Percentiles rank a stretch among this genome's conserved stretches.
Conservation (phyloP, 2,113 vertebrate species). For the Ciconia boyciana region DNA sequence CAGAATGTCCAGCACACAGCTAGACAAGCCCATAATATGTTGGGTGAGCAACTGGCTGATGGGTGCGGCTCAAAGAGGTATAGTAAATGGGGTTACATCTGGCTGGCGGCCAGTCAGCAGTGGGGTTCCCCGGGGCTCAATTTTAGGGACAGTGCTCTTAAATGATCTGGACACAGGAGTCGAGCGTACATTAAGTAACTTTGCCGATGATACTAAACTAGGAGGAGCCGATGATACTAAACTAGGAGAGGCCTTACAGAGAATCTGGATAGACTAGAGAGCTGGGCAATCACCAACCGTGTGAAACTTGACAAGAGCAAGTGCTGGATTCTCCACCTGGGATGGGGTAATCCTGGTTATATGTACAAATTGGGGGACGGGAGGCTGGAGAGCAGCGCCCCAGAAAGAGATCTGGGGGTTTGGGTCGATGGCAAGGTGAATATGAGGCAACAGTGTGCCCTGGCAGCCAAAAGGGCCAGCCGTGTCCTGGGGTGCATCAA, state of each 20-base stretch:
- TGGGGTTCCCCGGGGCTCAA: background rate
- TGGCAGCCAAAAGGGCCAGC: background rate
- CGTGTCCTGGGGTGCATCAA: background rate
- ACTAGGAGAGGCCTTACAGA: background rate
- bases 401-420: background rate
- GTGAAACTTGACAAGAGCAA: background rate
- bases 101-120: background rate
- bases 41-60: background rate
- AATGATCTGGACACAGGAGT: background rate
- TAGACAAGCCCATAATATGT: fast-evolving
- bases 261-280: background rate
- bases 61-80: background rate
- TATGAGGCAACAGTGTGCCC: background rate
- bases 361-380: fast-evolving
- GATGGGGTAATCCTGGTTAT: no score
- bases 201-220: background rate
- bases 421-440: background rate
- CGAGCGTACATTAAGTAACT: background rate
- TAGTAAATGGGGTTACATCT: background rate
- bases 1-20: background rate
- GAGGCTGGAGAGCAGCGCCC: background rate
- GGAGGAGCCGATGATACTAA: background rate
- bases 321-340: background rate
- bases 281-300: background rate
- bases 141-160: background rate